phyloP scores from a whole-genome alignment of 2,113 vertebrate genomes.

The Reinhardtius hippoglossoides region DNA sequence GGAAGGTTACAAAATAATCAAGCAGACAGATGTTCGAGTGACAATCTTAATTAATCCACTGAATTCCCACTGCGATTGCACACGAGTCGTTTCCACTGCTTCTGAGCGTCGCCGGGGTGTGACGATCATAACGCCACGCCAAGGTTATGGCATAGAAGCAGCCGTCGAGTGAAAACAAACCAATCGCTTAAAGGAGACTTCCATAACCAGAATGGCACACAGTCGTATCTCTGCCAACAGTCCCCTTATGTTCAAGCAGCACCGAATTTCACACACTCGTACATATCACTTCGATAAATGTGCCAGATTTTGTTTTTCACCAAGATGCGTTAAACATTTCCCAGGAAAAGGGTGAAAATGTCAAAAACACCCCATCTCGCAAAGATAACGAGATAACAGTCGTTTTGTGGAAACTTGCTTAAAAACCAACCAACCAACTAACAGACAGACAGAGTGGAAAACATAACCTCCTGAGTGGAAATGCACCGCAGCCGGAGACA shows the following conservation, averaged over 20 bases:
- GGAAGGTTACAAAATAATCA: not conserved
- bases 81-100: not conserved
- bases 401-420: not conserved
- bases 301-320: no score
- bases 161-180: not conserved
- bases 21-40: constrained; percentile 45
- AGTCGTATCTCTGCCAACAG: no score
- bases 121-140: constrained; percentile 13
- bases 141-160: not conserved
- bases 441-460: no score
- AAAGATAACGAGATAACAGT: not conserved
- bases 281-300: no score
- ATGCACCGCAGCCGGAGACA: constrained; percentile 10
- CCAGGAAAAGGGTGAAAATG: no score
- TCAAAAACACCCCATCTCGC: no score
- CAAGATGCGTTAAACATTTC: no score
- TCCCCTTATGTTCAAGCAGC: no score
- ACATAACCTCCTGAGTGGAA: not conserved
- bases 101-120: not conserved
- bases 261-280: no score
- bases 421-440: no score
- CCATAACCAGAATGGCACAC: no score
- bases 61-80: constrained; percentile 14
- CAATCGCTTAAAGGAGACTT: no score
- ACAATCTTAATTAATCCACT: constrained; percentile 48